A percentile compares a stretch with the other conserved stretches of the same genome.
phyloP scores from a whole-genome alignment of 2,113 vertebrate genomes.

The Colistium nudipinnis region DNA sequence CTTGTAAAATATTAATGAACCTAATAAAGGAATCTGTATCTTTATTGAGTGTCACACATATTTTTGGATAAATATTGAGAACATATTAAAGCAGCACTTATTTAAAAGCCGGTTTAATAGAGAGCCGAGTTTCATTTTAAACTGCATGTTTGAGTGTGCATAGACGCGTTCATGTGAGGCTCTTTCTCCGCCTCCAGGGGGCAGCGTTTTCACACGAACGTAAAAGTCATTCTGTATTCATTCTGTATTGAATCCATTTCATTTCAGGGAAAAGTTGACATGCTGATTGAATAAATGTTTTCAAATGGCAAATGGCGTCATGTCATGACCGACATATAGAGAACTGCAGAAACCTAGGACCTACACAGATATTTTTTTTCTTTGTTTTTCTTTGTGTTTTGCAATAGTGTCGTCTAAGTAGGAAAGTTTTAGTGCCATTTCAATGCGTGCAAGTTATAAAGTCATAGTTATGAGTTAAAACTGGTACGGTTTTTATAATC shows the following conservation, averaged over 20 bases:
- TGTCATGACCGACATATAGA: conserved; percentile 20
- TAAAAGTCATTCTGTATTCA: conserved; percentile 54
- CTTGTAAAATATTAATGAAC: conserved; percentile 82
- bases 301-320: conserved; percentile 37
- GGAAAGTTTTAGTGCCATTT: too few relatives aligned
- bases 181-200: conserved; percentile 66
- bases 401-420: too few relatives aligned
- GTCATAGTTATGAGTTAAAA: too few relatives aligned
- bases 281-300: conserved; percentile 67
- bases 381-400: too few relatives aligned
- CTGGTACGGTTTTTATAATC: too few relatives aligned
- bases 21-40: conserved; percentile 79
- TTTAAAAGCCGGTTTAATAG: conserved; percentile 9
- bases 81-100: conserved; percentile 6
- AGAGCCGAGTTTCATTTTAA: background rate
- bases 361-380: too few relatives aligned
- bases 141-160: background rate
- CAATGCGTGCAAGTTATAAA: too few relatives aligned
- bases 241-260: conserved; percentile 46
- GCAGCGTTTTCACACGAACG: conserved; percentile 67
- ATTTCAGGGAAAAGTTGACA: conserved; percentile 68
- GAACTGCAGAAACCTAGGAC: background rate
- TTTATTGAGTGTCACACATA: conserved; percentile 59
- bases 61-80: conserved; percentile 34
- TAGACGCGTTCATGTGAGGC: conserved; percentile 6